These are phyloP conservation scores for Notolabrus celidotus DNA, from an alignment of 2,797 vertebrate genomes.

Conservation along the genomic window DNA sequence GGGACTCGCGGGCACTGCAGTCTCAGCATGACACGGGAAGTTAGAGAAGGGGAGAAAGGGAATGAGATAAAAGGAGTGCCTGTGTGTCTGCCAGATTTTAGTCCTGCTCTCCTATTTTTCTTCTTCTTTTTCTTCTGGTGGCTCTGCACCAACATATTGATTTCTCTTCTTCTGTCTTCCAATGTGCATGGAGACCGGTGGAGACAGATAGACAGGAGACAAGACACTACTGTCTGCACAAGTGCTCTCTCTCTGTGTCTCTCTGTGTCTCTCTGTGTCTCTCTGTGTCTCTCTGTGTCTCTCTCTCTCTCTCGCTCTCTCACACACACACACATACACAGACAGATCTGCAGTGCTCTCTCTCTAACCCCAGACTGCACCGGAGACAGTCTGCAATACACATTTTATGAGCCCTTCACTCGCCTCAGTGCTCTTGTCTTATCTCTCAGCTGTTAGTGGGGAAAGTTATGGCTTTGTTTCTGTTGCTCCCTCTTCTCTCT, in stretches of 20 bases:
- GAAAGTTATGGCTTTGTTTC: slow-evolving; percentile 73
- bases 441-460: slow-evolving; percentile 70
- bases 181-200: slow-evolving; percentile 81
- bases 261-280: too few relatives aligned
- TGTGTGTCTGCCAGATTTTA: slow-evolving; percentile 58
- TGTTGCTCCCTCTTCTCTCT: slow-evolving; percentile 41
- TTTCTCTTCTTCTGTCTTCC: slow-evolving; percentile 64
- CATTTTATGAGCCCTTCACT: slow-evolving; percentile 83
- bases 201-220: slow-evolving; percentile 72
- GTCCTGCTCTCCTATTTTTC: slow-evolving; percentile 38
- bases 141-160: slow-evolving; percentile 72
- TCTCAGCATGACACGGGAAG: slow-evolving; percentile 66
- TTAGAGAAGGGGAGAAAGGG: slow-evolving; percentile 39
- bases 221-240: slow-evolving; percentile 85
- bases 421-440: slow-evolving; percentile 75
- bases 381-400: slow-evolving; percentile 83
- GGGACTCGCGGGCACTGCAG: slow-evolving; percentile 63
- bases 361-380: slow-evolving; percentile 81
- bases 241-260: too few relatives aligned
- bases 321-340: slow-evolving; percentile 38
- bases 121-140: slow-evolving; percentile 48
- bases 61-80: slow-evolving; percentile 55
- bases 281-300: too few relatives aligned
- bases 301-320: neutral
- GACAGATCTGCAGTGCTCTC: slow-evolving; percentile 19